Evolutionary conservation across 2,888 invertebrate species (phyloP).

Genomic region (Brenthis hecate): DNA sequence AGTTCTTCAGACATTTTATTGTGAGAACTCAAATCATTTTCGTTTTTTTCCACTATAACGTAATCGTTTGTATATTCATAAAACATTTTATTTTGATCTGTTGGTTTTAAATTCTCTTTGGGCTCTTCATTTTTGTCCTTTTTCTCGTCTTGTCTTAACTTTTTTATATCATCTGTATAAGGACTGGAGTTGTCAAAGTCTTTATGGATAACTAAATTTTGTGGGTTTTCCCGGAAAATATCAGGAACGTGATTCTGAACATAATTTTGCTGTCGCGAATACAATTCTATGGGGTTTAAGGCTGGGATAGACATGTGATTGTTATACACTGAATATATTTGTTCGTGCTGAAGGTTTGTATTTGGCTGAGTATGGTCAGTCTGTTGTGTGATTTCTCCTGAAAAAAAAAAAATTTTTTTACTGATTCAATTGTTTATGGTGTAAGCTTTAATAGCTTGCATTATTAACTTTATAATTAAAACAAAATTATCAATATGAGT

Average conservation of each 20-base stretch:
- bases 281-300: slow-evolving; percentile 52
- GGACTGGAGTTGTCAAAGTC: slow-evolving; percentile 65
- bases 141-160: slow-evolving; percentile 54
- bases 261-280: slow-evolving; percentile 60
- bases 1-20: slow-evolving; percentile 59
- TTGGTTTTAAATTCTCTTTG: slow-evolving; percentile 69
- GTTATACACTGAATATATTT: slow-evolving; percentile 61
- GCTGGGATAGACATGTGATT: slow-evolving; percentile 52
- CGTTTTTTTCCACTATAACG: slow-evolving; percentile 45
- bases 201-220: slow-evolving; percentile 69
- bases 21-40: slow-evolving; percentile 50
- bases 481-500: no score
- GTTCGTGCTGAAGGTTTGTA: slow-evolving; percentile 51
- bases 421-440: no score
- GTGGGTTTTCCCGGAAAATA: slow-evolving; percentile 61
- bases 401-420: slow-evolving; percentile 41
- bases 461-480: no score
- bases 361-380: slow-evolving; percentile 49
- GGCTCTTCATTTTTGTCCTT: slow-evolving; percentile 60
- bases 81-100: slow-evolving; percentile 64
- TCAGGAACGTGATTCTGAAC: slow-evolving; percentile 56
- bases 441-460: no score
- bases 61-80: slow-evolving; percentile 51
- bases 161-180: slow-evolving; percentile 62
- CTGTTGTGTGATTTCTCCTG: slow-evolving; percentile 61